phyloP scores from a whole-genome alignment of 2,888 invertebrate species.

The Macaria notata region DNA sequence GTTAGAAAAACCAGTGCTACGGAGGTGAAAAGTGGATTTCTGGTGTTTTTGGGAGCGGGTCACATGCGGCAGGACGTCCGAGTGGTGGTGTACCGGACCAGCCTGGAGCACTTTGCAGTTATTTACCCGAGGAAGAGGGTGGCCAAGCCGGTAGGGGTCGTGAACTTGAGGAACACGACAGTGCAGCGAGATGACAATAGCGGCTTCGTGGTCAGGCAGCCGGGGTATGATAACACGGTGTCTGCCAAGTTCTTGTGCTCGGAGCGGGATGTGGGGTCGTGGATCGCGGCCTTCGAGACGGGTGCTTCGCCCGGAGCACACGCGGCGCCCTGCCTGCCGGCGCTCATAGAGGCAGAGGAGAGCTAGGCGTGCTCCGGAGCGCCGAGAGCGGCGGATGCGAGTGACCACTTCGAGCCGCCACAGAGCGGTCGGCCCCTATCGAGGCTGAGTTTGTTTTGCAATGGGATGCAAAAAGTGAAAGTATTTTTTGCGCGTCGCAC shows the following conservation, averaged over 20 bases:
- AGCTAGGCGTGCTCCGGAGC: slow-evolving; percentile 45
- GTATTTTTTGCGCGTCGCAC: slow-evolving; percentile 62
- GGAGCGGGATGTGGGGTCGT: slow-evolving; percentile 81
- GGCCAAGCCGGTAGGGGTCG: slow-evolving; percentile 83
- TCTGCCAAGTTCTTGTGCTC: slow-evolving; percentile 83
- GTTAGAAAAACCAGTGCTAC: slow-evolving; percentile 64
- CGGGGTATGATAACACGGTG: slow-evolving; percentile 84
- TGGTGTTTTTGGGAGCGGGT: slow-evolving; percentile 81
- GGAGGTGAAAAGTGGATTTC: slow-evolving; percentile 84
- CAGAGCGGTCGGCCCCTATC: slow-evolving; percentile 44
- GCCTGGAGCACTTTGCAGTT: slow-evolving; percentile 85
- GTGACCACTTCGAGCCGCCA: slow-evolving; percentile 16
- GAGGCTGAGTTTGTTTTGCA: slow-evolving; percentile 70
- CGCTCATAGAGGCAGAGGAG: slow-evolving; percentile 84
- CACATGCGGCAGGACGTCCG: slow-evolving; percentile 83
- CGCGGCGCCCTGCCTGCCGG: slow-evolving; percentile 67
- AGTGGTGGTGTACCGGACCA: slow-evolving; percentile 84
- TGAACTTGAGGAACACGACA: slow-evolving; percentile 83
- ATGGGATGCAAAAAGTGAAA: slow-evolving; percentile 73
- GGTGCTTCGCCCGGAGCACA: slow-evolving; percentile 68
- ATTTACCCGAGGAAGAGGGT: slow-evolving; percentile 85
- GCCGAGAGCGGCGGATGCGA: slow-evolving; percentile 42
- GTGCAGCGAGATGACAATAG: slow-evolving; percentile 77
- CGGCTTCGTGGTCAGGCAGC: slow-evolving; percentile 83
- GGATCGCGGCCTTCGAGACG: slow-evolving; percentile 83